phyloP scores from a whole-genome alignment of 2,797 vertebrate species.

The Oceanodroma leucorhoa region DNA sequence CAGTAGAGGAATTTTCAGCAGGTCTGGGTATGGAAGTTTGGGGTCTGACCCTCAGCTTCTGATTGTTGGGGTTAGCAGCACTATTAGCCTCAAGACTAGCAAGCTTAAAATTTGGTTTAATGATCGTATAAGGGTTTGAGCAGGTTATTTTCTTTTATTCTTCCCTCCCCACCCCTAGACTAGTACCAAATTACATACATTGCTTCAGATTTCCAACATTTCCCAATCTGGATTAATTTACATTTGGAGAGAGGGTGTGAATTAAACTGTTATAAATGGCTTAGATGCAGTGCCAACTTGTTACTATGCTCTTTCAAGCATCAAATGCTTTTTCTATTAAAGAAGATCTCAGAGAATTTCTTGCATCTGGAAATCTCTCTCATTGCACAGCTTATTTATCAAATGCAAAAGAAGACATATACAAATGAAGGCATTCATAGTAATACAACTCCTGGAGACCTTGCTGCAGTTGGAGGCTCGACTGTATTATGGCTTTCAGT shows the following conservation, averaged over 20 bases:
- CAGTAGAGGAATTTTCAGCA: neutral
- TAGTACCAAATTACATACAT: conserved; percentile 13
- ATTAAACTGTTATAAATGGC: conserved; percentile 63
- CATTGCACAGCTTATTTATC: neutral
- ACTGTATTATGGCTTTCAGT: neutral
- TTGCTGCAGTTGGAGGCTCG: neutral
- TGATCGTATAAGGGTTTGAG: neutral
- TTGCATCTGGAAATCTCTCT: conserved; percentile 1
- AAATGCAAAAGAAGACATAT: neutral
- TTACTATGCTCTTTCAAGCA: conserved; percentile 47
- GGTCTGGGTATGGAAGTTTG: neutral
- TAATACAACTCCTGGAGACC: neutral
- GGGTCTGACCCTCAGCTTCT: neutral
- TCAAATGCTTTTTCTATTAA: conserved; percentile 30
- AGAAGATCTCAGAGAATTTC: neutral
- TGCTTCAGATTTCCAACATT: conserved; percentile 29
- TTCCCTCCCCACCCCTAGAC: neutral
- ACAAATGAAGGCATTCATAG: neutral
- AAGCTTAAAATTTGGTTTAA: neutral
- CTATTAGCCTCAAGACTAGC: neutral
- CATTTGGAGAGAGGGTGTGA: conserved; percentile 59
- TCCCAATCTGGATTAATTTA: conserved; percentile 67
- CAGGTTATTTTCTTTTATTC: neutral
- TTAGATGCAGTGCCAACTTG: conserved; percentile 44
- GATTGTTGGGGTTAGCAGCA: neutral